Percentiles rank a stretch among this genome's conserved stretches.
Conservation (phyloP, 2,797 vertebrate species). For the Dermochelys coriacea region DNA sequence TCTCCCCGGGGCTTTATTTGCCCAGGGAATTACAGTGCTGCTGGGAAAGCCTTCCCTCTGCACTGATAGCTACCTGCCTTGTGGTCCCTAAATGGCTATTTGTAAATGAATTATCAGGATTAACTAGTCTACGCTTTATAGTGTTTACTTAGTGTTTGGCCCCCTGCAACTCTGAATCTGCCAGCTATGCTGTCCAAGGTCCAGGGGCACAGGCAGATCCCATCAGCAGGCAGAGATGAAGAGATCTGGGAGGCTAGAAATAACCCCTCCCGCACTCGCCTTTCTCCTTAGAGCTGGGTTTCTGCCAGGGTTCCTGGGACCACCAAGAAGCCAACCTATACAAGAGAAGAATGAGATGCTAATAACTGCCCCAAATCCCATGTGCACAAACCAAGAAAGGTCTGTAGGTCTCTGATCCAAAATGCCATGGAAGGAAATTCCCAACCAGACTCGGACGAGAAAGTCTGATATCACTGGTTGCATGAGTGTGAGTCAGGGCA, state of each 20-base stretch:
- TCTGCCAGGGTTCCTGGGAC: neutral
- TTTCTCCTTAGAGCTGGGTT: neutral
- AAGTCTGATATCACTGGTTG: neutral
- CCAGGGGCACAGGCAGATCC: neutral
- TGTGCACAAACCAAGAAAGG: neutral
- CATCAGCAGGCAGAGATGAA: neutral
- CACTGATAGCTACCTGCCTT: constrained; percentile 8
- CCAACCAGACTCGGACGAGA: neutral
- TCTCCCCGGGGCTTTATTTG: constrained; percentile 39
- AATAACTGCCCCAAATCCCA: neutral
- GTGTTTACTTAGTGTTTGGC: neutral
- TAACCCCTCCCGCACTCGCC: neutral
- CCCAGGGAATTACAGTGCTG: constrained; percentile 48
- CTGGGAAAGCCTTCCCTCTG: constrained; percentile 23
- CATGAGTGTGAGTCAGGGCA: neutral
- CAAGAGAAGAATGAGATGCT: neutral
- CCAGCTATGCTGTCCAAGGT: neutral
- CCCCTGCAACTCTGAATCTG: neutral
- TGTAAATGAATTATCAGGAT: constrained; percentile 58
- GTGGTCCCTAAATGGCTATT: constrained; percentile 37
- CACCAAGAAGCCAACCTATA: neutral
- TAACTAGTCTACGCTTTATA: neutral
- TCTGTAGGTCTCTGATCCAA: neutral
- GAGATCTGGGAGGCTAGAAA: neutral
- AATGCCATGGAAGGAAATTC: neutral